Evolutionary conservation across 2,888 invertebrate species (phyloP), one percentile per base, ranked within the genome.

Genomic region (Aporophyla nigra): DNA sequence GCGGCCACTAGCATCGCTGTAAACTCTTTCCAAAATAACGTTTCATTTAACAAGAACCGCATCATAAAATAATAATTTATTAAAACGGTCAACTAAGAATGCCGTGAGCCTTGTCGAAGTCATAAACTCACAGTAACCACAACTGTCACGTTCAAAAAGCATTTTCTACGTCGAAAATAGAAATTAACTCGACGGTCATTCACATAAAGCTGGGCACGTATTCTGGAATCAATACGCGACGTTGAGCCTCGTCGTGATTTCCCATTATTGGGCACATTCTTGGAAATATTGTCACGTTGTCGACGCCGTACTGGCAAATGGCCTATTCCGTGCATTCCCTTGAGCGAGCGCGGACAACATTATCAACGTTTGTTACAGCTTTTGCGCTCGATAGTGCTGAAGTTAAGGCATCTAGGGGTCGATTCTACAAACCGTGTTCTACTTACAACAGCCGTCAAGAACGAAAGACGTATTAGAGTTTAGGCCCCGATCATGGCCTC

Each of bases 231-330:
- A 91, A 92, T 92, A 92, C 86, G 69, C 75, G 80, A 76, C 75
- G 79, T 82, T 84, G 78, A 86, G 78, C 84, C 80, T 79, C 86
- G 74, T 76, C 84, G 84, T 85, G 87, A 87, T 88, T 88, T 65
- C 78, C 78, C 84, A 86, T 87, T 88, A 86, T 82, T 90, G 89
- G 87, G 75, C 83, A 89, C 87, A 91, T 91, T 91, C 91, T 90
- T 89, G 86, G 83, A 86, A 90, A 91, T 91, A 91, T 90, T 89
- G 91, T 90, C 90, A 91, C 91, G 90, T 91, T 89, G 87, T 80
- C 84, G 86, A 68, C 84, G 83, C 83, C 84, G 82, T 86, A 80
- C 87, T 86, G 74, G 79, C 78, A 87, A 92, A 92, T 90, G 87
- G 92, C 82, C 88, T 87, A 90, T 92, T 91, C 86, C 70, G 75